Evolutionary conservation across 1,140 invertebrate species (phyloP).

Genomic region (Drosophila persimilis): DNA sequence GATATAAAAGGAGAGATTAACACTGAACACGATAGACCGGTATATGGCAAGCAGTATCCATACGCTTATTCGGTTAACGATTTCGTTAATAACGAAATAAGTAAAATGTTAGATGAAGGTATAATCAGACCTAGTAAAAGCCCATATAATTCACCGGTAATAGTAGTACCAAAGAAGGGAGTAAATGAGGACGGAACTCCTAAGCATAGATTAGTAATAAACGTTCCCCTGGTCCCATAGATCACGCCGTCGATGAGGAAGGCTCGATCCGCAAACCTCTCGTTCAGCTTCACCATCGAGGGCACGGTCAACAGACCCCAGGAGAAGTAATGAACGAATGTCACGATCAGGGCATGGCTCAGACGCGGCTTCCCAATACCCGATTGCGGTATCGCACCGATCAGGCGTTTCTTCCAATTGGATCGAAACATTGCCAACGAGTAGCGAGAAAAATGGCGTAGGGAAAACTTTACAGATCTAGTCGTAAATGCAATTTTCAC

Average conservation of each 20-base stretch:
- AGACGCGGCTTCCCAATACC: slow-evolving; percentile 96
- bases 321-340: slow-evolving; percentile 99
- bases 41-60: too few species aligned
- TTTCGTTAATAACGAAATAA: too few species aligned
- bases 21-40: too few species aligned
- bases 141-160: too few species aligned
- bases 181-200: too few species aligned
- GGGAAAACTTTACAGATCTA: neutral
- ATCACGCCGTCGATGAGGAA: slow-evolving; percentile 99
- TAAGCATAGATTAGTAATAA: too few species aligned
- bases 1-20: too few species aligned
- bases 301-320: slow-evolving; percentile 99
- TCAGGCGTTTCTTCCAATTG: neutral
- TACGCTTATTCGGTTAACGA: too few species aligned
- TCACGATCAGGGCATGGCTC: slow-evolving; percentile 98
- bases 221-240: slow-evolving; percentile 98
- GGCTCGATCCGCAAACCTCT: slow-evolving; percentile 98
- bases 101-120: too few species aligned
- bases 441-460: neutral
- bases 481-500: slow-evolving; percentile 20
- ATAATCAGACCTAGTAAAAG: too few species aligned
- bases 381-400: slow-evolving; percentile 82
- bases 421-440: slow-evolving; percentile 3
- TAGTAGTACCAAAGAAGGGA: too few species aligned
- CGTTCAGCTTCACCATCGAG: slow-evolving; percentile 97